These are phyloP conservation scores for Parthenolecanium corni DNA, from an alignment of 2,888 invertebrate species.

Conservation along the genomic window DNA sequence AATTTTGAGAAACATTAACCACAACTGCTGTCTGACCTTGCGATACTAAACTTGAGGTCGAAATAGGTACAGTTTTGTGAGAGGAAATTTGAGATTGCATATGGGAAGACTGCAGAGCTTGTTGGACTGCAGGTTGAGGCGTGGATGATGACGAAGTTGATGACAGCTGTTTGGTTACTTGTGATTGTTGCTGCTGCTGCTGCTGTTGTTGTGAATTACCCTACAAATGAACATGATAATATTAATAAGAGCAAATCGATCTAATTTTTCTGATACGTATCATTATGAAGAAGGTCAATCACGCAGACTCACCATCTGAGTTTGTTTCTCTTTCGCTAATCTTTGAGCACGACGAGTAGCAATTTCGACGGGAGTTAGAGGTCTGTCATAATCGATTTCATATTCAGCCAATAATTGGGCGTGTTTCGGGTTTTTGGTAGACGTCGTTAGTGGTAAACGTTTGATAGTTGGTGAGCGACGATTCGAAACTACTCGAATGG, in stretches of 20 bases:
- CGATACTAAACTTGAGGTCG: conserved; percentile 5
- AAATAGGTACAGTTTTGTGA: conserved; percentile 17
- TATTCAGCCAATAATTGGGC: conserved; percentile 69
- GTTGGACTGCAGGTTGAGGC: not conserved
- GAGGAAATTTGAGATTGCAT: not conserved
- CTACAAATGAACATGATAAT: not conserved
- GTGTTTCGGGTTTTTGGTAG: conserved; percentile 68
- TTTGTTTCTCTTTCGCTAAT: conserved; percentile 67
- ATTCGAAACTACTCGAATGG: conserved; percentile 60
- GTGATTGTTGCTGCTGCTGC: conserved; percentile 24
- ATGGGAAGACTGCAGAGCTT: conserved; percentile 11
- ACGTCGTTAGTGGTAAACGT: conserved; percentile 45
- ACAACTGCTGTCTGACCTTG: conserved; percentile 13
- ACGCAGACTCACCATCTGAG: conserved; percentile 37
- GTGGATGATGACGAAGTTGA: not conserved
- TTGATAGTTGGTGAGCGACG: conserved; percentile 65
- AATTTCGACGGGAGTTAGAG: conserved; percentile 69
- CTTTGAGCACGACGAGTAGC: conserved; percentile 71
- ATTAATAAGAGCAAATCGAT: not conserved
- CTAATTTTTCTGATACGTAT: not conserved
- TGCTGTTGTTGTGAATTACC: conserved; percentile 13
- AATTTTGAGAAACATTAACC: conserved; percentile 7
- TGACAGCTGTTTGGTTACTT: not conserved
- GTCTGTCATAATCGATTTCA: conserved; percentile 75
- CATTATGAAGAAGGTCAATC: not conserved